Percentiles rank a stretch among this genome's conserved stretches.
phyloP scores from a whole-genome alignment of 2,888 invertebrate species.

The Asteroscopus sphinx region DNA sequence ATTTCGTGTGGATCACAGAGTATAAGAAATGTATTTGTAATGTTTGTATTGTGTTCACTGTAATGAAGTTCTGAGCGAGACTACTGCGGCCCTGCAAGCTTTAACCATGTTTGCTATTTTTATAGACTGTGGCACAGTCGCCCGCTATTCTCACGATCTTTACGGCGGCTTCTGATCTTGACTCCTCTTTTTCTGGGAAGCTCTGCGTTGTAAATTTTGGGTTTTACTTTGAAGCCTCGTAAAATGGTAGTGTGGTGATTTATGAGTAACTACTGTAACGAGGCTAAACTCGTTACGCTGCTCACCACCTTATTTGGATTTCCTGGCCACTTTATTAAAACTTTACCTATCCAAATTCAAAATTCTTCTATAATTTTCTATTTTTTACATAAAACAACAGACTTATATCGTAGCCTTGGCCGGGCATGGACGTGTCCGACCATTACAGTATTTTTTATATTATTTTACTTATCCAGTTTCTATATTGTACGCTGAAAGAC shows the following conservation, averaged over 20 bases:
- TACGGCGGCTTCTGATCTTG: conserved; percentile 57
- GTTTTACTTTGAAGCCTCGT: conserved; percentile 12
- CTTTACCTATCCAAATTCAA: no score
- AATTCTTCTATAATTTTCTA: no score
- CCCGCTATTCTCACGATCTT: conserved; percentile 44
- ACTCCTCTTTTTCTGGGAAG: conserved; percentile 20
- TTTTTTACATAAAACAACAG: no score
- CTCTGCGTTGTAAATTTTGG: conserved; percentile 14
- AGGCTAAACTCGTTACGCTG: neutral
- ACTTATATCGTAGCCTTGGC: no score
- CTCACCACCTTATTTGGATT: no score
- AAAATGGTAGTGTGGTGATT: conserved; percentile 24
- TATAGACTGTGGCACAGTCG: conserved; percentile 49
- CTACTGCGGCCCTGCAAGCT: conserved; percentile 46
- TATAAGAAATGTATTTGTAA: conserved; percentile 40
- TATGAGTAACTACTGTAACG: conserved; percentile 6
- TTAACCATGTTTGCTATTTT: conserved; percentile 70
- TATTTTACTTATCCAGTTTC: no score
- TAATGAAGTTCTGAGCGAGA: conserved; percentile 56
- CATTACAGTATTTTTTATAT: no score
- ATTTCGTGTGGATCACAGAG: conserved; percentile 32
- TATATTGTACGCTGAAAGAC: no score
- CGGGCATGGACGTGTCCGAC: no score
- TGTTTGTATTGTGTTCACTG: conserved; percentile 45
- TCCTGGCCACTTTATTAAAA: no score